Percentiles rank a stretch among this genome's conserved stretches.
Conservation (phyloP, 1,140 invertebrate genomes). For the Panagrolaimus sp. region DNA sequence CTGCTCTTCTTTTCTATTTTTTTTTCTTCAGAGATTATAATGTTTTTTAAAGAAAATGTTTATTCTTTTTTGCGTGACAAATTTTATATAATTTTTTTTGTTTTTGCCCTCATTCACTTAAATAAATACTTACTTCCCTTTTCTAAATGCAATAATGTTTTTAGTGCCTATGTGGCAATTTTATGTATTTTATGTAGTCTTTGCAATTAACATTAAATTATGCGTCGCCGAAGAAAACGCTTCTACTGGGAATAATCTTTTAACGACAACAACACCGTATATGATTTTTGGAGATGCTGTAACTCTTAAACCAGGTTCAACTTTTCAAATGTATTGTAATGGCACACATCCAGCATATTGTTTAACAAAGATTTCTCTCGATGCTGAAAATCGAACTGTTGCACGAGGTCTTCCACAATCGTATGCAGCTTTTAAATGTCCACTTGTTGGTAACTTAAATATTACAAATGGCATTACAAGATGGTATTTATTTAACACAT, state of each 20-base stretch:
- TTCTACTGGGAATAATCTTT: not conserved
- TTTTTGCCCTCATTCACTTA: too few relatives aligned
- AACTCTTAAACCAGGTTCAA: not conserved
- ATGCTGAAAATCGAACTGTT: not conserved
- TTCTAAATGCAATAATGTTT: too few relatives aligned
- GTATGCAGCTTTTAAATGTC: conserved; percentile 2
- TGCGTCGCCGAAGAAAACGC: too few relatives aligned
- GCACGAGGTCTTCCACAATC: not conserved
- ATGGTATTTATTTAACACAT: conserved; percentile 4
- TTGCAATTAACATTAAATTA: too few relatives aligned
- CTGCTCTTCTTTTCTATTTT: too few relatives aligned
- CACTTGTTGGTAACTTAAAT: not conserved
- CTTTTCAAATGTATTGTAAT: not conserved
- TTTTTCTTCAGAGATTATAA: too few relatives aligned
- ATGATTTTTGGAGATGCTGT: conserved; percentile 1
- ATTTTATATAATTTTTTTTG: too few relatives aligned
- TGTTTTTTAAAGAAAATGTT: too few relatives aligned
- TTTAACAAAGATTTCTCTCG: conserved; percentile 1
- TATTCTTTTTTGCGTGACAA: too few relatives aligned
- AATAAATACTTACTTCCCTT: too few relatives aligned
- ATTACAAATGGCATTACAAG: not conserved
- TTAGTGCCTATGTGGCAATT: too few relatives aligned
- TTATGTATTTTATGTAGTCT: too few relatives aligned
- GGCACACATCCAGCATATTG: conserved; percentile 11
- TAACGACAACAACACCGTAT: not conserved